Evolutionary conservation across 2,113 vertebrate species (phyloP), one percentile per base, ranked within the genome.

Genomic region (Saccopteryx bilineata): DNA sequence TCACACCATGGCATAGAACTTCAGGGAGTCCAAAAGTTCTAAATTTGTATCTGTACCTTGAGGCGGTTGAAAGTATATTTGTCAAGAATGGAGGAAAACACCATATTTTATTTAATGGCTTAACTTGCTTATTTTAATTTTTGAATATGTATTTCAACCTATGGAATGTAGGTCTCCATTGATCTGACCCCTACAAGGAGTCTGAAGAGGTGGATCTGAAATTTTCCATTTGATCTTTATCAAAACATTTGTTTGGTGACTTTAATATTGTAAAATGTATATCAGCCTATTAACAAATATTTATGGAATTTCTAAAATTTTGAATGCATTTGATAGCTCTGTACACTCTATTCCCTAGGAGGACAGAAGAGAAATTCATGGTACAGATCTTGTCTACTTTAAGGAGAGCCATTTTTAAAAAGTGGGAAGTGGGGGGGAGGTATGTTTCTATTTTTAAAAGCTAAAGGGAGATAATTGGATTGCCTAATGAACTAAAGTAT

Each of bases 381-480:
- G 33, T 71, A 50, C 1, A 21, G 31, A 74, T 33, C 39, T 92
- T 76, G 14, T 81, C 33, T 89, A 18, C n/a, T 95, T 93, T 71
- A 82, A 95, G 63, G 56, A 71, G 31, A 91, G 14, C 50, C 48
- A 48, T 91, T 74, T 93, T 54, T 14, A 66, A 80, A 94, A 81
- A 52, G 24, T 81, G 14, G 15, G 2, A 39, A 39, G 0, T 71
- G 5, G 28, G 18, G 18, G 24, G 52, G 69, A 6, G 12, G 72
- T 88, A 86, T 75, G 80, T 39, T 39, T 72, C 75, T 83, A 87
- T 71, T 95, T 93, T 92, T 93, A 63, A 76, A 96, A 95, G 24
- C 58, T 19, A 85, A 87, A 68, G 60, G 48, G 46, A 83, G 54
- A 5, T 80, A 79, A 17, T 90, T 91, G 21, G 58, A 79, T 93